These are phyloP conservation scores for Tiphia femorata DNA, from an alignment of 2,888 invertebrate species.

Conservation along the genomic window DNA sequence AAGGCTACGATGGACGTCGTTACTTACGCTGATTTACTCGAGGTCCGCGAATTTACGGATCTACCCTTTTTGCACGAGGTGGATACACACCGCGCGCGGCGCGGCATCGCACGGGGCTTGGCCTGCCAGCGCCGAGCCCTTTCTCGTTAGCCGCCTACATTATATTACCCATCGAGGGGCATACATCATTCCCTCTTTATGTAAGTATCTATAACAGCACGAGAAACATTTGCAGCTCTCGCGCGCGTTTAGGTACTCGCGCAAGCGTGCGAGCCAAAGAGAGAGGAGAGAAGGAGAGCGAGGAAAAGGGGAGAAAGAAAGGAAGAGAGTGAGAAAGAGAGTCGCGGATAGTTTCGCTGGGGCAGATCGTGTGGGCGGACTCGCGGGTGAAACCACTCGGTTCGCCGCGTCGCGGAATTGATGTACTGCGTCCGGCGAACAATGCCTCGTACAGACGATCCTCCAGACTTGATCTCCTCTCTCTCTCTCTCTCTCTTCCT, in stretches of 20 bases:
- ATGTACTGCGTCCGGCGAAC: conserved; percentile 59
- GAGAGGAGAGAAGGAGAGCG: neutral
- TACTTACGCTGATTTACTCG: conserved; percentile 53
- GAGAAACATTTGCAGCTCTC: conserved; percentile 64
- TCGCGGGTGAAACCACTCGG: conserved; percentile 30
- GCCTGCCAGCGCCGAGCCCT: conserved; percentile 49
- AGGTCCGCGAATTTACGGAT: conserved; percentile 57
- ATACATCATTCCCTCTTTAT: conserved; percentile 66
- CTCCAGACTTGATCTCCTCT: conserved; percentile 16
- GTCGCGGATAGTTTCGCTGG: neutral
- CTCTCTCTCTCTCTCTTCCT: conserved; percentile 19
- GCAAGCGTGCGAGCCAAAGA: conserved; percentile 16
- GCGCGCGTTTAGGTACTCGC: conserved; percentile 41
- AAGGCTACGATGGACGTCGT: conserved; percentile 44
- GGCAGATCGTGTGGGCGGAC: conserved; percentile 55
- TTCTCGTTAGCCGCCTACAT: conserved; percentile 68
- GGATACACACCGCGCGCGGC: conserved; percentile 4
- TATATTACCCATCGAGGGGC: conserved; percentile 65
- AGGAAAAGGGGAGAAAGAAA: neutral
- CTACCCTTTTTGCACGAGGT: conserved; percentile 47
- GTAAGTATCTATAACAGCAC: conserved; percentile 65
- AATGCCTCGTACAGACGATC: conserved; percentile 45
- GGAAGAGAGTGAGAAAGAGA: neutral
- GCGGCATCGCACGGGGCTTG: conserved; percentile 9
- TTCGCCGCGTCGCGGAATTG: conserved; percentile 54